Conservation (phyloP, 1,140 invertebrate species). For the Drosophila setifemur region DNA sequence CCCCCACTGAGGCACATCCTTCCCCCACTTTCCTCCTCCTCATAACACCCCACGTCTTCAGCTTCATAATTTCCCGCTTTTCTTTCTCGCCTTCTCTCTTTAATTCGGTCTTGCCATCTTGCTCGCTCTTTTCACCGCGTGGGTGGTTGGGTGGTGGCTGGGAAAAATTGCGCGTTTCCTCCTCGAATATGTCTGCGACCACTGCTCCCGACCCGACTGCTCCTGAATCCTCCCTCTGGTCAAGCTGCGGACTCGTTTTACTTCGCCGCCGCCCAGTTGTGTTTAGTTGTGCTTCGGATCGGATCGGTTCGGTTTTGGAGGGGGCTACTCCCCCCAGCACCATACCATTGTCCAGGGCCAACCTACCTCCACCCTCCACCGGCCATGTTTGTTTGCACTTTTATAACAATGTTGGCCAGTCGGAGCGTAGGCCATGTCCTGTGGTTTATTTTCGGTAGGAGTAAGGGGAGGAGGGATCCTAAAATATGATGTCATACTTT, state of each 20-base stretch:
- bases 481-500: slow-evolving; percentile 70
- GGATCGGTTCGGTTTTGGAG: neutral
- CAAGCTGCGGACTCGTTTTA: slow-evolving; percentile 45
- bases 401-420: slow-evolving; percentile 70
- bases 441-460: neutral
- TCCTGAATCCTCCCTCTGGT: slow-evolving; percentile 38
- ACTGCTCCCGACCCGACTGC: slow-evolving; percentile 8
- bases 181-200: slow-evolving; percentile 36
- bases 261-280: slow-evolving; percentile 1
- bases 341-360: neutral
- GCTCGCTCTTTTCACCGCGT: slow-evolving; percentile 11
- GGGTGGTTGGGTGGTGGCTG: neutral
- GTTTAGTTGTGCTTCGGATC: slow-evolving; percentile 16
- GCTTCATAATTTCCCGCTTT: slow-evolving; percentile 69
- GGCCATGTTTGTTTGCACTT: slow-evolving; percentile 73
- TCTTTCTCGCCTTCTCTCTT: slow-evolving; percentile 16
- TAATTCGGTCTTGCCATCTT: neutral
- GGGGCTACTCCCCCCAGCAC: neutral
- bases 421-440: slow-evolving; percentile 10
- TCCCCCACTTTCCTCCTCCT: neutral
- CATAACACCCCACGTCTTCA: slow-evolving; percentile 30
- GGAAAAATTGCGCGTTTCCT: slow-evolving; percentile 25
- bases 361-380: neutral
- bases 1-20: neutral
- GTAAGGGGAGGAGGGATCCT: neutral